Evolutionary conservation across 2,888 invertebrate species (phyloP).

Genomic region (Vanessa cardui): DNA sequence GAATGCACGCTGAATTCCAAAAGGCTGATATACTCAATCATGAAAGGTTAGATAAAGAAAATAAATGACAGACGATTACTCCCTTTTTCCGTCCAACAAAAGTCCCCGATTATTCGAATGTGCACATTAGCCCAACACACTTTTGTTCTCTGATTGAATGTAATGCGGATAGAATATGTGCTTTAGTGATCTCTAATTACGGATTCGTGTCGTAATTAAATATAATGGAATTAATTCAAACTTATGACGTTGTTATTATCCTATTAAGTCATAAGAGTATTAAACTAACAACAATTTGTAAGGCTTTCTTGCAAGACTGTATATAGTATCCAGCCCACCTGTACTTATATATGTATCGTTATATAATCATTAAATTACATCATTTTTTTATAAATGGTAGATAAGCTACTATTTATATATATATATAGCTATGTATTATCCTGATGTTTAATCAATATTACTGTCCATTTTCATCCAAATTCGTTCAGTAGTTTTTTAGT

Average conservation of each 20-base stretch:
- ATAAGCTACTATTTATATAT: no score
- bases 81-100: constrained; percentile 31
- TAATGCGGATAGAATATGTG: constrained; percentile 4
- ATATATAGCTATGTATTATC: no score
- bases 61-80: constrained; percentile 30
- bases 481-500: no score
- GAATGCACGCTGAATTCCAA: constrained; percentile 27
- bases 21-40: constrained; percentile 30
- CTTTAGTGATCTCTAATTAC: constrained; percentile 3
- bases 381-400: no score
- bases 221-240: neutral
- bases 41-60: constrained; percentile 33
- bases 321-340: no score
- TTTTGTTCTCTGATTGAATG: constrained; percentile 21
- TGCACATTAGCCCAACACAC: constrained; percentile 23
- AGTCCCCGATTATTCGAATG: constrained; percentile 34
- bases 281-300: no score
- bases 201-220: neutral
- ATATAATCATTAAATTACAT: no score
- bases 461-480: no score
- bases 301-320: no score
- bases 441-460: no score
- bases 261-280: no score
- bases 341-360: no score
- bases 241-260: neutral